A percentile compares a stretch with the other conserved stretches of the same genome.
These are phyloP conservation scores for Anguilla marmorata DNA, from an alignment of 2,797 vertebrate genomes.

Conservation along the genomic window DNA sequence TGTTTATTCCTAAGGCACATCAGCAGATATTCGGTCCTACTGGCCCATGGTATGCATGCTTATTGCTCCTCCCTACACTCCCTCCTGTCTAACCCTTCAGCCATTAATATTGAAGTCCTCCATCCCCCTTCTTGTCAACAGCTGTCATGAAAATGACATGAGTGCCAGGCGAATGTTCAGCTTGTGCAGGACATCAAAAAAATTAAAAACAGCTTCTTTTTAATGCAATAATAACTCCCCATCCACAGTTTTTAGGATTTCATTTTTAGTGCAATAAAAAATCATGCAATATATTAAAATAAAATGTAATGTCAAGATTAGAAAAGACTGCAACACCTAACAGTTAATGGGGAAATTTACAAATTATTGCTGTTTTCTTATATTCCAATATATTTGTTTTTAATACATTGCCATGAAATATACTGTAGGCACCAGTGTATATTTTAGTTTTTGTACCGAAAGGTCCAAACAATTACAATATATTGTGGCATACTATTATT, in stretches of 20 bases:
- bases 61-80: conserved; percentile 41
- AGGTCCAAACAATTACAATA: too few species aligned
- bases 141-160: conserved; percentile 49
- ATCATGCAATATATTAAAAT: too few species aligned
- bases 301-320: too few species aligned
- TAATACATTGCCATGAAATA: too few species aligned
- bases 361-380: too few species aligned
- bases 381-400: too few species aligned
- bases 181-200: not conserved
- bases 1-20: conserved; percentile 18
- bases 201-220: not conserved
- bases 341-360: too few species aligned
- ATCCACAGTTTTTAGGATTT: not conserved
- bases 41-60: conserved; percentile 43
- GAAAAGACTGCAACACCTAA: too few species aligned
- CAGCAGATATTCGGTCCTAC: conserved; percentile 16
- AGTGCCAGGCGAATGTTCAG: not conserved
- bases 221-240: not conserved
- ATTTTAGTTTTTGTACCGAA: too few species aligned
- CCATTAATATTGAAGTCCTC: conserved; percentile 50
- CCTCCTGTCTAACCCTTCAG: conserved; percentile 44
- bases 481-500: too few species aligned
- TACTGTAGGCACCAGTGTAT: too few species aligned
- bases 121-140: conserved; percentile 9
- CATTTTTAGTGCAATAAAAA: too few species aligned